These are phyloP conservation scores for Paramuricea clavata DNA, from an alignment of 92 coral and sea anemone genomes.

Conservation along the genomic window DNA sequence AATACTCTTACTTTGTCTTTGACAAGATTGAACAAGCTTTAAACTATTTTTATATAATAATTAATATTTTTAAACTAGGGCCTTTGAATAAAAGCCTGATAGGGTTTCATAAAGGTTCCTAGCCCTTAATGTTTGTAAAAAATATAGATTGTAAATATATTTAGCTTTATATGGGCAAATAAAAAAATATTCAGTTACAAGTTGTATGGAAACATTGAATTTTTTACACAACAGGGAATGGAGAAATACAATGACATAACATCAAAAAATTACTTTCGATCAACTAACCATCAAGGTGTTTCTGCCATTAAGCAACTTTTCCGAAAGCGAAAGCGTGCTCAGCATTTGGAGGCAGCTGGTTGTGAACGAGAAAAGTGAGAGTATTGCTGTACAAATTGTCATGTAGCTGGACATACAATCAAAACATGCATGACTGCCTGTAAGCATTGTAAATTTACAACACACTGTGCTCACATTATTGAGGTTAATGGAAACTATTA, in stretches of 20 bases:
- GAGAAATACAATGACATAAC: conserved; percentile 70
- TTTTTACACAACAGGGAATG: conserved; percentile 68
- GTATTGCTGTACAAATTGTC: conserved; percentile 56
- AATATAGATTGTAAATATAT: no score
- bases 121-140: no score
- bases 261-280: conserved; percentile 64
- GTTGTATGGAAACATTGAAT: conserved; percentile 52
- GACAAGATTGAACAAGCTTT: no score
- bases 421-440: conserved; percentile 67
- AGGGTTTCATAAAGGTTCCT: no score
- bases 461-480: conserved; percentile 33
- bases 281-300: conserved; percentile 67
- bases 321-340: conserved; percentile 54
- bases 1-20: no score
- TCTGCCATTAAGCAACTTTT: conserved; percentile 59
- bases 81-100: no score
- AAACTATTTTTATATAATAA: no score
- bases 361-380: conserved; percentile 54
- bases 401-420: conserved; percentile 52
- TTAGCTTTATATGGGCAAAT: no score
- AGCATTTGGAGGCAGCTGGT: conserved; percentile 66
- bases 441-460: conserved; percentile 25
- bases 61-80: no score
- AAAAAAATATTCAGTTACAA: no score
- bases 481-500: conserved; percentile 11